Evolutionary conservation across 2,888 invertebrate species (phyloP).

Genomic region (Pyrocoelia pectoralis): DNA sequence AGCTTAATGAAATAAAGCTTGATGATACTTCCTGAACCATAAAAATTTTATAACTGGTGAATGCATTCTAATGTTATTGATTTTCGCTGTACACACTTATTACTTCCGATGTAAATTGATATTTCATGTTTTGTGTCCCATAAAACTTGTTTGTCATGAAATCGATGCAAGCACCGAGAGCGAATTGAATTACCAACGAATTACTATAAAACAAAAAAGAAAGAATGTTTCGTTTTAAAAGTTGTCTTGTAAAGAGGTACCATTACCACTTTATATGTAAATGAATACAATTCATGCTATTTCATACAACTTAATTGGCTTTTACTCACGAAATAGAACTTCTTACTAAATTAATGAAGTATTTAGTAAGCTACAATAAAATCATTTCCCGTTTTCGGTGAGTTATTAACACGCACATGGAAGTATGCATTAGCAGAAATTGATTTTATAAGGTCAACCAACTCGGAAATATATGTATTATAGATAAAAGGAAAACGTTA

Average conservation of each 20-base stretch:
- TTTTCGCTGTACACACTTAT: background rate
- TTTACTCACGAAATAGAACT: too few species aligned
- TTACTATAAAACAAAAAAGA: too few species aligned
- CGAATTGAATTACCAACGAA: too few species aligned
- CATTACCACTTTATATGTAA: too few species aligned
- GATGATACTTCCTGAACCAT: background rate
- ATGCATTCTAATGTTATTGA: background rate
- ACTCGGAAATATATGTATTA: background rate
- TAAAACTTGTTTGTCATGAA: background rate
- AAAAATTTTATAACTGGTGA: background rate
- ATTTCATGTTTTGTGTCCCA: background rate
- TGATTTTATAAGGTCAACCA: background rate
- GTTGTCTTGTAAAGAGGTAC: too few species aligned
- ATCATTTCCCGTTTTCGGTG: background rate
- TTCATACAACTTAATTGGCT: too few species aligned
- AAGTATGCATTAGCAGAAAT: background rate
- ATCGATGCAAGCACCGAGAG: background rate
- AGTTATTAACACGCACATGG: conserved; percentile 1
- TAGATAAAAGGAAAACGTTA: background rate
- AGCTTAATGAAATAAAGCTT: too few species aligned
- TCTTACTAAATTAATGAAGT: too few species aligned
- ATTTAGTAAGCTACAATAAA: background rate
- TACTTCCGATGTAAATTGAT: background rate
- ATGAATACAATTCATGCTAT: too few species aligned
- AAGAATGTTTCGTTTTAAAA: too few species aligned